These are phyloP conservation scores for Reinhardtius hippoglossoides DNA, from an alignment of 2,113 vertebrate genomes.

Conservation along the genomic window DNA sequence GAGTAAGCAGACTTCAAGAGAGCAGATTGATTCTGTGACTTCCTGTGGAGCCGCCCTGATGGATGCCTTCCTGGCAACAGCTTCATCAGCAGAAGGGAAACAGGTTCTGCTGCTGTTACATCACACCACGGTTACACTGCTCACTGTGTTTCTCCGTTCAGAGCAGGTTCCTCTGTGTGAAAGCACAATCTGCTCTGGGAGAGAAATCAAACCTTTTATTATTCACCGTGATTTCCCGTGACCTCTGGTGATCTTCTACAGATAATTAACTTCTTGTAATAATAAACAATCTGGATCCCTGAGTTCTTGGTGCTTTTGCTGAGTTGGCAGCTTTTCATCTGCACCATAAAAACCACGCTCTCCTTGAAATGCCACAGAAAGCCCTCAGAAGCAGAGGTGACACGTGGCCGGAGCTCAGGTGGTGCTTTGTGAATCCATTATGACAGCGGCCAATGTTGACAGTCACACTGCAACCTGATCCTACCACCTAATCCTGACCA, in stretches of 20 bases:
- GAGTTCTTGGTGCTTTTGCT: too few species aligned
- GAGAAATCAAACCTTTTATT: too few species aligned
- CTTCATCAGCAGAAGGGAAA: constrained; percentile 69
- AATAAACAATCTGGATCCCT: too few species aligned
- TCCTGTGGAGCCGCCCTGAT: constrained; percentile 57
- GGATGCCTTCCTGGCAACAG: constrained; percentile 55
- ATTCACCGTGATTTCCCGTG: too few species aligned
- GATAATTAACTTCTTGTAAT: too few species aligned
- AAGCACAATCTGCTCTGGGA: too few species aligned
- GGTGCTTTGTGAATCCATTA: constrained; percentile 36
- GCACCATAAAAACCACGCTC: background rate
- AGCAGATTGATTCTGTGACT: constrained; percentile 72
- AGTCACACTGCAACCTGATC: constrained; percentile 68
- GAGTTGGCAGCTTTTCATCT: background rate
- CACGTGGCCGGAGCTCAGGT: background rate
- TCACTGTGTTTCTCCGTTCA: background rate
- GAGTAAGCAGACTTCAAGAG: constrained; percentile 50
- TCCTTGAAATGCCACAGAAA: background rate
- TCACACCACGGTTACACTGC: constrained; percentile 23
- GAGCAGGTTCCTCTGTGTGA: background rate
- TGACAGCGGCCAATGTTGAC: constrained; percentile 46
- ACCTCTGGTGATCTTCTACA: too few species aligned
- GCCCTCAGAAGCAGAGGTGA: background rate
- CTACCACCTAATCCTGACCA: constrained; percentile 76
- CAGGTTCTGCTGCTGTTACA: constrained; percentile 41